Base-by-base conservation (phyloP, 2,888 invertebrate species). In the Trimorus sp. region DNA sequence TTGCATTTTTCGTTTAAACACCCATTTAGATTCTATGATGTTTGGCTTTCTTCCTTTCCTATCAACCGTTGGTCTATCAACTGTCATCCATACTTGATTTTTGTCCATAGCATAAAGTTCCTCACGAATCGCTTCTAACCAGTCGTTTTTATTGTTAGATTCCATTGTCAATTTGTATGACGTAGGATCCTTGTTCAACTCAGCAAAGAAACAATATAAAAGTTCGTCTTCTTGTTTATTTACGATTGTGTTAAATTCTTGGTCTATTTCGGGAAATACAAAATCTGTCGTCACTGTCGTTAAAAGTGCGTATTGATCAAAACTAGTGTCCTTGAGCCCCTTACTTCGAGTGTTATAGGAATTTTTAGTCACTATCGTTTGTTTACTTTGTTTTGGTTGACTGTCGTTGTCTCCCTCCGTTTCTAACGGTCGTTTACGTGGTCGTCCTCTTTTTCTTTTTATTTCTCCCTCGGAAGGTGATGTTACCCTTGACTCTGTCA, bases 21-120 rank as follows among this genome's bases (percentile, higher is more conserved):
- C 75, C 82, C 83, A 83, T 58, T 42, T 82, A 2, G 79, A 83
- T 14, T 83, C 83, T n/a, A 68, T 58, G 9, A 56, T 56, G 14
- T 68, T 68, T 9, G 59, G 70, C 51, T 26, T 11, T 59, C 16
- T 58, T 12, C 59, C 69, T 7, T n/a, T 37, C 12, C 37, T 69
- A 16, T 58, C 59, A 14, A 15, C 16, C 9, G 37, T 38, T 7
- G 69, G 69, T 49, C 69, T 48, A 8, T 59, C 60, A 48, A 49
- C 49, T 9, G 12, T 14, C 0, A 38, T 49, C 69, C 59, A 70
- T 7, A 70, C 69, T 16, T 71, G 8, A 36, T 60, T 71, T 53
- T 60, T 60, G n/a, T 60, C n/a, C 70, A 60, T 71, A 11, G 70
- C 38, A 0, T 70, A 4, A n/a, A 70, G 38, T 51, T 59, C 69